Percentiles rank a stretch among this genome's conserved stretches.
Conservation (phyloP, 1,140 invertebrate species). For the Fopius arisanus region DNA sequence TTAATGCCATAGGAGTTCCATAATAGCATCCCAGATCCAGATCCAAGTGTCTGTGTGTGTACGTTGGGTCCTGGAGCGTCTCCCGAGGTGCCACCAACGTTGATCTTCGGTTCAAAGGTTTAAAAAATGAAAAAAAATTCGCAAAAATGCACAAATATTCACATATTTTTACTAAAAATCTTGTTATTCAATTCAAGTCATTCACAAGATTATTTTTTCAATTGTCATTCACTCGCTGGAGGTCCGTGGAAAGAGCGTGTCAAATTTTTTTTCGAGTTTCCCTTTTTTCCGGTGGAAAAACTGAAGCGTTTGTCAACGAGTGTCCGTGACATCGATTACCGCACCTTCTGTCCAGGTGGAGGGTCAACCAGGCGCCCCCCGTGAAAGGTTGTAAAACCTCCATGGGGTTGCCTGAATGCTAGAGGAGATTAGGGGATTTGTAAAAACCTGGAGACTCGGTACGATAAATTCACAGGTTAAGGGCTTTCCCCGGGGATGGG, state of each 20-base stretch:
- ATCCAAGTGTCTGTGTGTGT: constrained; percentile 32
- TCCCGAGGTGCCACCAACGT: constrained; percentile 58
- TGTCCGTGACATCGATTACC: constrained; percentile 27
- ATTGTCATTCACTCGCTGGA: too few relatives aligned
- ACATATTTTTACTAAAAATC: background rate
- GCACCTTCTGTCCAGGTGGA: constrained; percentile 32
- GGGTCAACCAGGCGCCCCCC: constrained; percentile 24
- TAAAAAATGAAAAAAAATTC: background rate
- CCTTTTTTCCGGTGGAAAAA: too few relatives aligned
- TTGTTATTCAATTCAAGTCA: too few relatives aligned
- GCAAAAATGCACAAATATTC: background rate
- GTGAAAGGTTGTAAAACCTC: constrained; percentile 41
- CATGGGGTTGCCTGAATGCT: constrained; percentile 2
- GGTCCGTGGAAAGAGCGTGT: too few relatives aligned
- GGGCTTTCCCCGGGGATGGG: constrained; percentile 24
- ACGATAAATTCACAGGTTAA: constrained; percentile 46
- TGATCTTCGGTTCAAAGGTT: constrained; percentile 41
- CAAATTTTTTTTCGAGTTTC: too few relatives aligned
- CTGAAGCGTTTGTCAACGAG: background rate
- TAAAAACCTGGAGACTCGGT: constrained; percentile 28
- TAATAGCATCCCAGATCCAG: constrained; percentile 53
- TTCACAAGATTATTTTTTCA: too few relatives aligned
- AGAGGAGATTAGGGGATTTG: constrained; percentile 44
- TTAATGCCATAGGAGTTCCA: constrained; percentile 56
- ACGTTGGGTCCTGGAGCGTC: constrained; percentile 51